Conservation (phyloP, 2,888 invertebrate genomes). For the Patella caerulea region DNA sequence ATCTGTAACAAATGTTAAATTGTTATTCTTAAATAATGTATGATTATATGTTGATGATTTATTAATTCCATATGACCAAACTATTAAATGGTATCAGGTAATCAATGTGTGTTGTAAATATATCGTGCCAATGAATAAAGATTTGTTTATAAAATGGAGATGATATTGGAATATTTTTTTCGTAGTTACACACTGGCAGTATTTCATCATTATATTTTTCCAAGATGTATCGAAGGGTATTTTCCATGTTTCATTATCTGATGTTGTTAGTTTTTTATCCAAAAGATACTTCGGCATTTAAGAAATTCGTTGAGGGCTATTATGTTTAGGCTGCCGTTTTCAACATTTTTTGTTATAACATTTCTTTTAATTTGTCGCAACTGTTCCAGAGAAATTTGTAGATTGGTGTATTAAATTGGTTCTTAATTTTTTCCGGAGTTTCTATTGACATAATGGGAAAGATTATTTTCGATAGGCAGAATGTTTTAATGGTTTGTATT, state of each 20-base stretch:
- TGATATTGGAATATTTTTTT: background rate
- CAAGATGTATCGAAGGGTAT: background rate
- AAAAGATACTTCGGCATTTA: background rate
- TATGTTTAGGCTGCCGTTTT: background rate
- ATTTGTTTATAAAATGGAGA: background rate
- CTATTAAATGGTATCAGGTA: background rate
- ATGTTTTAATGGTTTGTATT: too few species aligned
- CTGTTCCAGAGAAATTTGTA: background rate
- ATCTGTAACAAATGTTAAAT: too few species aligned
- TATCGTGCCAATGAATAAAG: background rate
- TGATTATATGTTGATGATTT: too few species aligned
- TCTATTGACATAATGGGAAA: too few species aligned
- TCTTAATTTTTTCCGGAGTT: too few species aligned
- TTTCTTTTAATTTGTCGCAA: background rate
- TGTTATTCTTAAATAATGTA: too few species aligned
- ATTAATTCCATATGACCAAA: too few species aligned
- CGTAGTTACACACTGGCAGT: background rate
- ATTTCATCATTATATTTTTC: background rate
- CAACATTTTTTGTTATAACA: background rate
- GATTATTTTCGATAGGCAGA: too few species aligned
- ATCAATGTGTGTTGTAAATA: background rate
- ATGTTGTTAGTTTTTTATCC: background rate
- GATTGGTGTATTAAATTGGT: too few species aligned
- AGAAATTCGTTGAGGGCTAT: background rate
- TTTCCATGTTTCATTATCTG: background rate